Percentiles rank a stretch among this genome's conserved stretches.
These are phyloP conservation scores for Trypoxylon attenuatum DNA, from an alignment of 2,888 invertebrate species.

Conservation along the genomic window DNA sequence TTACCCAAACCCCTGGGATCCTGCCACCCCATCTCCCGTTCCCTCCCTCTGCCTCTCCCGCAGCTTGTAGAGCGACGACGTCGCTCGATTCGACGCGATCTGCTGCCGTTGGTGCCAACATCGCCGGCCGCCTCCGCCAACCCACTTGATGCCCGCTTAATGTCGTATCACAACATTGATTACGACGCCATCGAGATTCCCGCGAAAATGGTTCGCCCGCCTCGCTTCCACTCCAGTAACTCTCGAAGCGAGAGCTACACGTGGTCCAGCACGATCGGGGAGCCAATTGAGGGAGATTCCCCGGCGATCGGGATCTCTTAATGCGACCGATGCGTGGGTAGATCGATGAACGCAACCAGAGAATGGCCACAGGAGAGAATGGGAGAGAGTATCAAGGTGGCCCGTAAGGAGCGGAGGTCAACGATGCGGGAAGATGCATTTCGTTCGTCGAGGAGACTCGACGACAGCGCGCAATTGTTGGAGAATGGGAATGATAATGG, in stretches of 20 bases:
- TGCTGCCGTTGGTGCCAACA: conserved; percentile 15
- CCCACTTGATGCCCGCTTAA: conserved; percentile 65
- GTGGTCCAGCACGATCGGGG: not conserved
- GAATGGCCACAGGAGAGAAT: no score
- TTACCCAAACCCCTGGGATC: conserved; percentile 68
- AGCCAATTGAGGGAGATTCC: not conserved
- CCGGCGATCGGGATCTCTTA: conserved; percentile 8
- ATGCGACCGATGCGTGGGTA: not conserved
- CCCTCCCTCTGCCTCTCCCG: conserved; percentile 20
- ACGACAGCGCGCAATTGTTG: not conserved
- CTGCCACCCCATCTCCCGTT: conserved; percentile 36
- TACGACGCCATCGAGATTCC: conserved; percentile 40
- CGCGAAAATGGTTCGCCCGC: conserved; percentile 19
- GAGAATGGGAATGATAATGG: not conserved
- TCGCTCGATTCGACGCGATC: not conserved
- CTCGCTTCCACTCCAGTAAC: not conserved
- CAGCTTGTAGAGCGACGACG: not conserved
- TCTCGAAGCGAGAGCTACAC: not conserved
- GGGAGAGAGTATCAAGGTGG: not conserved
- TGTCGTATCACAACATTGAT: conserved; percentile 63
- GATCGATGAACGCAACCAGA: no score
- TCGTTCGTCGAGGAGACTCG: not conserved
- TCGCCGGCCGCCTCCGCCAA: conserved; percentile 44
- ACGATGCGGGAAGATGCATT: not conserved
- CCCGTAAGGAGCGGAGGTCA: not conserved